Conservation (phyloP, 2,888 invertebrate genomes). For the Lasioglossum lativentre region DNA sequence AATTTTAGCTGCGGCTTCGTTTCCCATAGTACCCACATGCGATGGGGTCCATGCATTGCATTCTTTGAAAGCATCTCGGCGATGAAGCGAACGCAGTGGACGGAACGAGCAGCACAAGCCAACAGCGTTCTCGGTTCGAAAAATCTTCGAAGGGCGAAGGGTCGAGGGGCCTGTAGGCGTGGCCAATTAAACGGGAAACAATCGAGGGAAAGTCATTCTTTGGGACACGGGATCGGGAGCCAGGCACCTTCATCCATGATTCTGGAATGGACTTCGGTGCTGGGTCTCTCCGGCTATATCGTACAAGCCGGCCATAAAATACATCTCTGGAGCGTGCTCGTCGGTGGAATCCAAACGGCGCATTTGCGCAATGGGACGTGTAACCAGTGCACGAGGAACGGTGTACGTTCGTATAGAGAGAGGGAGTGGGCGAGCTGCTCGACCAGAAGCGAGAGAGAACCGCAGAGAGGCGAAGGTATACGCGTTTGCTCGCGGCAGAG, state of each 20-base stretch:
- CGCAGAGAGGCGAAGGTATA: conserved; percentile 22
- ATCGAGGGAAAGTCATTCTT: conserved; percentile 52
- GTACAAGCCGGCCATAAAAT: conserved; percentile 74
- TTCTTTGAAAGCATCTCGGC: background rate
- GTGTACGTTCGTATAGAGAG: background rate
- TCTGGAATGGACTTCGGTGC: conserved; percentile 63
- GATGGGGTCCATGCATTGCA: background rate
- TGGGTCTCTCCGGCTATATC: conserved; percentile 47
- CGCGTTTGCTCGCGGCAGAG: conserved; percentile 7
- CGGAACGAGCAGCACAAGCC: background rate
- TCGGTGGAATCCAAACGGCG: conserved; percentile 79
- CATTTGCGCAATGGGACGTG: conserved; percentile 82
- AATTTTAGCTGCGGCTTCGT: background rate
- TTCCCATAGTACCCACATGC: background rate
- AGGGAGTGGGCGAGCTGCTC: conserved; percentile 12
- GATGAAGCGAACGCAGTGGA: background rate
- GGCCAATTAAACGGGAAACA: conserved; percentile 71
- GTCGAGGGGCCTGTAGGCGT: conserved; percentile 17
- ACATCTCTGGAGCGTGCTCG: conserved; percentile 71
- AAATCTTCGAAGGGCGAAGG: conserved; percentile 1
- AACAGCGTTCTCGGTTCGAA: conserved; percentile 27
- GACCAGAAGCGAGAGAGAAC: conserved; percentile 45
- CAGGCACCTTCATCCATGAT: conserved; percentile 53
- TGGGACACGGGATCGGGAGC: conserved; percentile 22
- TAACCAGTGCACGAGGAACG: conserved; percentile 70